Evolutionary conservation across 2,888 invertebrate species (phyloP).

Genomic region (Conomelus anceps): DNA sequence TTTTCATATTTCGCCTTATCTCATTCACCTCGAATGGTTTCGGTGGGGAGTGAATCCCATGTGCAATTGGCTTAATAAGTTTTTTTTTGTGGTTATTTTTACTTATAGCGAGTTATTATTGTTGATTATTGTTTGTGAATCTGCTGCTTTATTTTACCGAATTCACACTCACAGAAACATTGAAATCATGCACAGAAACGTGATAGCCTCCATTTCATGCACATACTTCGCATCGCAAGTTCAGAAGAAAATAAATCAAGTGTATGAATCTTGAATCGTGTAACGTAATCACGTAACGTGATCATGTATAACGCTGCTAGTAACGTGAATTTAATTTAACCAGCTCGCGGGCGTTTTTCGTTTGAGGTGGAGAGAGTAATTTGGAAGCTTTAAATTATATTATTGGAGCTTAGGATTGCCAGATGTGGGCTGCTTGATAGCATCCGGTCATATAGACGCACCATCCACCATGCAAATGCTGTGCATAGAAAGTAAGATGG

Average conservation of each 20-base stretch:
- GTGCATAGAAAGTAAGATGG: neutral
- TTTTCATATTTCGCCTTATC: too few species aligned
- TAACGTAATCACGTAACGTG: neutral
- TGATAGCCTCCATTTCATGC: neutral
- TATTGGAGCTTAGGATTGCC: neutral
- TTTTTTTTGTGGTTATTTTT: too few species aligned
- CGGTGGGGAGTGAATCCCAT: too few species aligned
- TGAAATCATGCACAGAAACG: neutral
- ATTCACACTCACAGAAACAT: neutral
- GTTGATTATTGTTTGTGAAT: too few species aligned
- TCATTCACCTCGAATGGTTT: too few species aligned
- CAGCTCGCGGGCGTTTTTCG: neutral
- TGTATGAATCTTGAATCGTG: too few species aligned
- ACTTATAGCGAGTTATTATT: too few species aligned
- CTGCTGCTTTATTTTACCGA: too few species aligned
- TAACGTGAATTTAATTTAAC: neutral
- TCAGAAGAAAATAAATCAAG: neutral
- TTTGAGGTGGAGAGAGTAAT: neutral
- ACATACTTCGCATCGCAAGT: too few species aligned
- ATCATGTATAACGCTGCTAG: neutral
- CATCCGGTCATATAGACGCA: neutral
- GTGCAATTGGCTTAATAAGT: too few species aligned
- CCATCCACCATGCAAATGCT: neutral
- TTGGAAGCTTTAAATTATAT: neutral
- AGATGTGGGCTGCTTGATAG: neutral